A percentile compares a stretch with the other conserved stretches of the same genome.
Evolutionary conservation across 1,140 invertebrate genomes (phyloP).

Genomic region (Portunus trituberculatus): DNA sequence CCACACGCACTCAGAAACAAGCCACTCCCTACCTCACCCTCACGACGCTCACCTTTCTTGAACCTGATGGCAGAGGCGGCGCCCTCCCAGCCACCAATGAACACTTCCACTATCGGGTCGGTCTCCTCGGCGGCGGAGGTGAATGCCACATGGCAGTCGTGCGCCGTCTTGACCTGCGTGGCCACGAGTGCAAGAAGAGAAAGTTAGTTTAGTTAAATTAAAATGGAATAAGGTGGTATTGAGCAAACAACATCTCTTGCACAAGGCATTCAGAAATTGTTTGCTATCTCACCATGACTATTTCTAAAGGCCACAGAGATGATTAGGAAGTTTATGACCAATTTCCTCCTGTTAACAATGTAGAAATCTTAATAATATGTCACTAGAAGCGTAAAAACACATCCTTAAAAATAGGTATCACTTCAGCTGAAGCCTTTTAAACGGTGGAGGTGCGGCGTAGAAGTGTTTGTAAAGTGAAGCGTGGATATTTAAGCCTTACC

Average conservation of each 20-base stretch:
- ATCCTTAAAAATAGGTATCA: neutral
- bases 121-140: constrained; percentile 82
- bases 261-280: too few relatives aligned
- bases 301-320: too few relatives aligned
- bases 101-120: constrained; percentile 82
- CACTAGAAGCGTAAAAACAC: too few relatives aligned
- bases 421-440: neutral
- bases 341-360: too few relatives aligned
- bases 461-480: neutral
- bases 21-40: neutral
- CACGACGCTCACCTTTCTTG: constrained; percentile 72
- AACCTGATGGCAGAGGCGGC: constrained; percentile 75
- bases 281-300: too few relatives aligned
- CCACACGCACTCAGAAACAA: neutral
- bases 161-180: constrained; percentile 82
- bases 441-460: neutral
- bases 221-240: too few relatives aligned
- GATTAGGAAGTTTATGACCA: too few relatives aligned
- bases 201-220: too few relatives aligned
- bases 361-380: too few relatives aligned
- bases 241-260: too few relatives aligned
- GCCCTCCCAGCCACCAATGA: constrained; percentile 77
- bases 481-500: constrained; percentile 78
- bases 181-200: too few relatives aligned
- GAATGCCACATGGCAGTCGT: constrained; percentile 84